Percentiles rank a stretch among this genome's conserved stretches.
phyloP scores from a whole-genome alignment of 2,888 invertebrate genomes.

The Clostera curtula region DNA sequence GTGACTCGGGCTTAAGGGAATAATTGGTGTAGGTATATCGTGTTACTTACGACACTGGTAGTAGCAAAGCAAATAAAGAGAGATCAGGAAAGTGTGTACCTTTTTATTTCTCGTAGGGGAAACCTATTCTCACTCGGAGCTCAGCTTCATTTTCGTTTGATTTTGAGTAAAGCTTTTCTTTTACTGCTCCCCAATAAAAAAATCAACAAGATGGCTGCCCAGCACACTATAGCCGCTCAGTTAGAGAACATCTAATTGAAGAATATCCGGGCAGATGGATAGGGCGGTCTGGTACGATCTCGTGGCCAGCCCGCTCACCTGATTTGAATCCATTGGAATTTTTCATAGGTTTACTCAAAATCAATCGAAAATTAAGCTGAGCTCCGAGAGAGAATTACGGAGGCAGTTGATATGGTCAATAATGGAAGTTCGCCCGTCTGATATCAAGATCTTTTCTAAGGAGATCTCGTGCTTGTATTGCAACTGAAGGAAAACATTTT shows the following conservation, averaged over 20 bases:
- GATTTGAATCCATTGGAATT: constrained; percentile 6
- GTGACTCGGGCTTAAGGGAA: too few relatives aligned
- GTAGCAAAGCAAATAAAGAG: too few relatives aligned
- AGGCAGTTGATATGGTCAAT: neutral
- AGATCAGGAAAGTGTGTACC: too few relatives aligned
- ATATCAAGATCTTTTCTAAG: constrained; percentile 1
- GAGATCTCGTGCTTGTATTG: constrained; percentile 1
- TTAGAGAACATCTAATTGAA: constrained; percentile 1
- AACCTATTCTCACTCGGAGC: too few relatives aligned
- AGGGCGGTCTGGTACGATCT: constrained; percentile 2
- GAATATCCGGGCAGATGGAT: constrained; percentile 6
- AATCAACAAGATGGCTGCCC: too few relatives aligned
- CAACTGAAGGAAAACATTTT: too few relatives aligned
- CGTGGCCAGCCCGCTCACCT: constrained; percentile 4
- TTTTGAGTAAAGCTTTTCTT: too few relatives aligned
- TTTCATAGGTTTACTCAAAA: constrained; percentile 4
- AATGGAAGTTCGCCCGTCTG: neutral
- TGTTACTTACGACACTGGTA: too few relatives aligned
- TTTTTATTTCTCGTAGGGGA: too few relatives aligned
- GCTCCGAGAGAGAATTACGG: constrained; percentile 1
- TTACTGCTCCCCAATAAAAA: too few relatives aligned
- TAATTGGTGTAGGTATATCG: too few relatives aligned
- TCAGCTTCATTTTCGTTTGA: too few relatives aligned
- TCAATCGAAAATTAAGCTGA: neutral
- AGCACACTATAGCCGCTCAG: constrained; percentile 3